Percentiles rank a stretch among this genome's conserved stretches.
Evolutionary conservation across 2,113 vertebrate species (phyloP).

Genomic region (Grammomys surdaster): DNA sequence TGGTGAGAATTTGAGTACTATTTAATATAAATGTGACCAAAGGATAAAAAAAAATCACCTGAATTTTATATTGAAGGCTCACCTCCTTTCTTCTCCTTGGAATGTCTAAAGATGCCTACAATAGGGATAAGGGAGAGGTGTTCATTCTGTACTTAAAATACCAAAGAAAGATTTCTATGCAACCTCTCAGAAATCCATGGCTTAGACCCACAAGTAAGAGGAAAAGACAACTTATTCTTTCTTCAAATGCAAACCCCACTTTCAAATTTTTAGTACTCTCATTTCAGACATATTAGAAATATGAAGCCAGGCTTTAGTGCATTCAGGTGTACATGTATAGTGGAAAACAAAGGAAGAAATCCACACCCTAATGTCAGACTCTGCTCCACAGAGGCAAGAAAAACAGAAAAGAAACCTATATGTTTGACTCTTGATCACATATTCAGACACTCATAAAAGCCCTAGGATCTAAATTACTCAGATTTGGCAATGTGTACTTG

Average conservation of each 20-base stretch:
- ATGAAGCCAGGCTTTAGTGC: conserved; percentile 23
- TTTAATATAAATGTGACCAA: conserved; percentile 15
- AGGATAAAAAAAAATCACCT: not conserved
- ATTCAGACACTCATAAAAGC: not conserved
- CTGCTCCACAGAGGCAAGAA: not conserved
- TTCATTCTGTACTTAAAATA: conserved; percentile 1
- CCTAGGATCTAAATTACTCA: not conserved
- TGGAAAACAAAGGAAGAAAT: not conserved
- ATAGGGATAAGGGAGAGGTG: not conserved
- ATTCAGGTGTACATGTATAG: not conserved
- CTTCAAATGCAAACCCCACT: not conserved
- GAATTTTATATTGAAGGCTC: conserved; percentile 23
- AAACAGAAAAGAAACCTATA: not conserved
- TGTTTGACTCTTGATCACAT: not conserved
- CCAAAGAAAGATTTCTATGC: conserved; percentile 5
- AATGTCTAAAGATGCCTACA: not conserved
- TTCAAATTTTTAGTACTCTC: not conserved
- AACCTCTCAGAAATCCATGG: not conserved
- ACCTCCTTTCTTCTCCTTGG: not conserved
- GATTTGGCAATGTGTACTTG: not conserved
- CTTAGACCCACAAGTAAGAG: not conserved
- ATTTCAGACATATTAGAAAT: not conserved
- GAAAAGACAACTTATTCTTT: not conserved
- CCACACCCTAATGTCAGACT: not conserved
- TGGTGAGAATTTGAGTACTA: not conserved